Percentiles rank a stretch among this genome's conserved stretches.
phyloP scores from a whole-genome alignment of 2,113 vertebrate genomes.

The Genyomyrus donnyi region DNA sequence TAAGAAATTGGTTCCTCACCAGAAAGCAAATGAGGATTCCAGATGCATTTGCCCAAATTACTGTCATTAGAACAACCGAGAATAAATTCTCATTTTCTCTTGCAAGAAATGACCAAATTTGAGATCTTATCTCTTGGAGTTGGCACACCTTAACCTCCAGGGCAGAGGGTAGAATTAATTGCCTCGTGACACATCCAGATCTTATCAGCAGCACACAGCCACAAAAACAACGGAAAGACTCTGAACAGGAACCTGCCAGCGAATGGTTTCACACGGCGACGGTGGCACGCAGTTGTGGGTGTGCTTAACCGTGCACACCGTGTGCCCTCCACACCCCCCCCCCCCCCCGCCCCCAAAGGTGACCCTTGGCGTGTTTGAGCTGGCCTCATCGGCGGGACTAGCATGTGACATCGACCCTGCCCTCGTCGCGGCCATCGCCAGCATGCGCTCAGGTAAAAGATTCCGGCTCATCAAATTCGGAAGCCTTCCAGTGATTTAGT shows the following conservation, averaged over 20 bases:
- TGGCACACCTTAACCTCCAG: slow-evolving; percentile 33
- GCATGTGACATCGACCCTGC: slow-evolving; percentile 76
- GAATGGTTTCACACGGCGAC: slow-evolving; percentile 17
- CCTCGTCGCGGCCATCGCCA: slow-evolving; percentile 67
- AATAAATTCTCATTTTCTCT: neutral
- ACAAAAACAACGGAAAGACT: slow-evolving; percentile 54
- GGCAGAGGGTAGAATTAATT: slow-evolving; percentile 44
- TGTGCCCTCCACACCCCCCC: neutral
- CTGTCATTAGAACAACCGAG: neutral
- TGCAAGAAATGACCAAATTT: neutral
- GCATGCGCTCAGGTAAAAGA: slow-evolving; percentile 67
- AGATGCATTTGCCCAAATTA: neutral
- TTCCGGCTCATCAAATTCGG: too few relatives aligned
- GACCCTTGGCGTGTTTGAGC: slow-evolving; percentile 73
- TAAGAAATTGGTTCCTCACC: neutral
- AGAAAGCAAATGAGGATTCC: neutral
- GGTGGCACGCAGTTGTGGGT: neutral
- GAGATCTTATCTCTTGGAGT: neutral
- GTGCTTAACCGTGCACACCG: neutral
- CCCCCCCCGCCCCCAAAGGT: slow-evolving; percentile 53
- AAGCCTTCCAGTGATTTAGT: neutral
- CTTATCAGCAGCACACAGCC: slow-evolving; percentile 5
- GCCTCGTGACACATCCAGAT: neutral
- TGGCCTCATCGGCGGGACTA: slow-evolving; percentile 78
- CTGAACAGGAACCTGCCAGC: slow-evolving; percentile 22